Percentiles rank a stretch among this genome's conserved stretches.
These are phyloP conservation scores for Epinephelus malabaricus DNA, from an alignment of 2,797 vertebrate species.

Conservation along the genomic window DNA sequence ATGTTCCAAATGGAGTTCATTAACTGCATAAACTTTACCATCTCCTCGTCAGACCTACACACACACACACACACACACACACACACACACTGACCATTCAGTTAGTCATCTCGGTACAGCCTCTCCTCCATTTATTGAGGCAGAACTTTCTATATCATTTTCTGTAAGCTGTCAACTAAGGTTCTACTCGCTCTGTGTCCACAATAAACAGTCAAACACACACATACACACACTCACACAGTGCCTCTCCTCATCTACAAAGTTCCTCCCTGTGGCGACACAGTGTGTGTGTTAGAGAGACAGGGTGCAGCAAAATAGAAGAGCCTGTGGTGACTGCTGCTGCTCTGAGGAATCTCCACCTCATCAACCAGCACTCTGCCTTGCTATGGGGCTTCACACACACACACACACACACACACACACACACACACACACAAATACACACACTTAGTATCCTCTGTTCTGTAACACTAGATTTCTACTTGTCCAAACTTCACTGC, in stretches of 20 bases:
- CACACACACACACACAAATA: conserved; percentile 7
- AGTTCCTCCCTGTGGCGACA: conserved; percentile 52
- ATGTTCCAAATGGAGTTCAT: conserved; percentile 92
- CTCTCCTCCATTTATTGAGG: conserved; percentile 14
- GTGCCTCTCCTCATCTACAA: conserved; percentile 28
- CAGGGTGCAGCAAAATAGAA: conserved; percentile 57
- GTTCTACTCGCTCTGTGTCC: conserved; percentile 12
- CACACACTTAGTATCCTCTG: conserved; percentile 11
- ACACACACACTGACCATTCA: conserved; percentile 34
- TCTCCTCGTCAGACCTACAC: conserved; percentile 91
- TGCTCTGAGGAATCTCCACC: conserved; percentile 73
- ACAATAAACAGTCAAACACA: conserved; percentile 30
- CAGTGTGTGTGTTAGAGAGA: conserved; percentile 38
- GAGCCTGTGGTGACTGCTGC: conserved; percentile 74
- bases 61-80: conserved; percentile 48
- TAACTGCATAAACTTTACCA: conserved; percentile 88
- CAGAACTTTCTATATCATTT: conserved; percentile 35
- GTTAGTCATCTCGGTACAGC: background rate
- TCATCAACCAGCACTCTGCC: conserved; percentile 62
- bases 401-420: conserved; percentile 14
- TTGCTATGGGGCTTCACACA: conserved; percentile 25
- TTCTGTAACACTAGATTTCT: conserved; percentile 14
- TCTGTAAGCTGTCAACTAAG: conserved; percentile 30
- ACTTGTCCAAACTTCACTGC: conserved; percentile 39
- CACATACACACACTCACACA: conserved; percentile 24